phyloP scores from a whole-genome alignment of 2,888 invertebrate genomes.

The Ichneumon xanthorius region DNA sequence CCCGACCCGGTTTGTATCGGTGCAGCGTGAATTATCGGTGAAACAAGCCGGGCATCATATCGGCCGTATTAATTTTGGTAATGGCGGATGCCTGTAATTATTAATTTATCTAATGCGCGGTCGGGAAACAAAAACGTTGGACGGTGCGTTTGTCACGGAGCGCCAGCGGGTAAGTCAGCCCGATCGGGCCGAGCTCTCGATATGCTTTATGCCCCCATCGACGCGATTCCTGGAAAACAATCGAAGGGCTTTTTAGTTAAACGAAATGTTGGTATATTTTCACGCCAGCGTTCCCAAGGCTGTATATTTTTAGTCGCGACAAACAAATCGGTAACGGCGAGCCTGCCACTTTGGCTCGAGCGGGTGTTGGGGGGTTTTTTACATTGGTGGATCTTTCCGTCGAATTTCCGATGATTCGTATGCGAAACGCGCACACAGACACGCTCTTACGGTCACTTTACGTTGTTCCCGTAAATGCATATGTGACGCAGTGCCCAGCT shows the following conservation, averaged over 20 bases:
- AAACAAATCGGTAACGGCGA: constrained; percentile 24
- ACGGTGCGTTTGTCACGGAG: constrained; percentile 76
- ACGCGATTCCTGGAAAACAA: constrained; percentile 25
- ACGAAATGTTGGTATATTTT: constrained; percentile 43
- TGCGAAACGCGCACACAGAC: neutral
- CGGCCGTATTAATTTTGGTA: constrained; percentile 79
- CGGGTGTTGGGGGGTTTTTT: neutral
- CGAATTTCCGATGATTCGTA: constrained; percentile 18
- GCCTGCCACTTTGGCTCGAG: constrained; percentile 10
- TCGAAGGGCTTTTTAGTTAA: constrained; percentile 43
- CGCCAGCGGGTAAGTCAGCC: constrained; percentile 29
- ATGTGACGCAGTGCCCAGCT: too few species aligned
- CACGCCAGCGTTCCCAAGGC: constrained; percentile 29
- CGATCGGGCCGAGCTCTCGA: neutral
- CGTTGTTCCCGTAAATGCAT: constrained; percentile 30
- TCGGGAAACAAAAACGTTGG: constrained; percentile 75
- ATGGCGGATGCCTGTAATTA: constrained; percentile 78
- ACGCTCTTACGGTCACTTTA: constrained; percentile 33
- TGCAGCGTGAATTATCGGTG: constrained; percentile 74
- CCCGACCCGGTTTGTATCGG: constrained; percentile 63
- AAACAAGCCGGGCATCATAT: constrained; percentile 75
- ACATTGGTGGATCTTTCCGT: constrained; percentile 17
- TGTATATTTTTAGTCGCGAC: constrained; percentile 37
- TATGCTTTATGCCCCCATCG: constrained; percentile 30
- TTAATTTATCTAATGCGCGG: constrained; percentile 79